phyloP scores from a whole-genome alignment of 2,888 invertebrate genomes.

The Drosophila testacea region DNA sequence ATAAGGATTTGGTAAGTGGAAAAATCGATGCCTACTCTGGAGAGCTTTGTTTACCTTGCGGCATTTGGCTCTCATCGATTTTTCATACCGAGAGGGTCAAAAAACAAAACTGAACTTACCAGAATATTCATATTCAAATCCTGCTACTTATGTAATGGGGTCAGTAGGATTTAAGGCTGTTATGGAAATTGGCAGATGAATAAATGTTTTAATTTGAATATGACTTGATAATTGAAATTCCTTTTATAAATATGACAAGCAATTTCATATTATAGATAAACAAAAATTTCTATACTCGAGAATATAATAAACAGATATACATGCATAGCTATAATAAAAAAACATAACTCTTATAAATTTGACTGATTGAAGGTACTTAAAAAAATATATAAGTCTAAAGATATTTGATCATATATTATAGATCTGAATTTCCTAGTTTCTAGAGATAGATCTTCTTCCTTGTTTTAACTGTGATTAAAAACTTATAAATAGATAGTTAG shows the following conservation, averaged over 20 bases:
- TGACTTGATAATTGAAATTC: background rate
- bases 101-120: background rate
- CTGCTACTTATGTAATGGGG: constrained; percentile 47
- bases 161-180: constrained; percentile 20
- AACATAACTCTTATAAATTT: background rate
- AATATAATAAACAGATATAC: no score
- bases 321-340: no score
- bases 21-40: constrained; percentile 31
- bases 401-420: background rate
- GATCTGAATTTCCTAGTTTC: background rate
- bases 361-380: background rate
- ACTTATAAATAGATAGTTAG: background rate
- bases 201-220: no score
- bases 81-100: constrained; percentile 15
- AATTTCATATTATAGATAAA: background rate
- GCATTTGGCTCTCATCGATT: constrained; percentile 49
- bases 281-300: background rate
- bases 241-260: background rate
- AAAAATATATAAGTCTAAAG: background rate
- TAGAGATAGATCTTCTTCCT: no score
- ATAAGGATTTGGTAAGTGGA: constrained; percentile 96
- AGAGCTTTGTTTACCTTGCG: constrained; percentile 9
- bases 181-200: background rate
- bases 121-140: constrained; percentile 20
- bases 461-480: background rate